Percentiles rank a stretch among this genome's conserved stretches.
Evolutionary conservation across 2,888 invertebrate species (phyloP).

Genomic region (Patella ulyssiponensis): DNA sequence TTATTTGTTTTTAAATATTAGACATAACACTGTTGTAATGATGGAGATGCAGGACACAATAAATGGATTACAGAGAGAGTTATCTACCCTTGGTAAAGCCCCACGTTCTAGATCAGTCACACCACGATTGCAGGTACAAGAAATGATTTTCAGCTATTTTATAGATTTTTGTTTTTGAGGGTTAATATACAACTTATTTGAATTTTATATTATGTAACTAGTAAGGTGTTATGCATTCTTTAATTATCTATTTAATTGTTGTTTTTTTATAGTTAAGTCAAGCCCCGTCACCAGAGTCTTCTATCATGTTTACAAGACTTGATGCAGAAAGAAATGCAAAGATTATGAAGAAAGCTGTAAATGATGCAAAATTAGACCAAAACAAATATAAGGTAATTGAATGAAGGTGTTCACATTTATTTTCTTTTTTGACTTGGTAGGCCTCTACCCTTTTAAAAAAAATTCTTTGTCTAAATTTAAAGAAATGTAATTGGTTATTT

Average conservation of each 20-base stretch:
- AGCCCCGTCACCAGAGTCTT: constrained; percentile 50
- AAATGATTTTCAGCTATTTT: constrained; percentile 17
- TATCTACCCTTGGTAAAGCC: constrained; percentile 54
- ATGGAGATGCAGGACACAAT: constrained; percentile 72
- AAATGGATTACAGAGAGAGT: constrained; percentile 63
- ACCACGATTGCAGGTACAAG: constrained; percentile 20
- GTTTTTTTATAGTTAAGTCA: constrained; percentile 29
- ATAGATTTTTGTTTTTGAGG: not conserved
- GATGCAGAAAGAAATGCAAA: constrained; percentile 71
- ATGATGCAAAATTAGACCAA: constrained; percentile 54
- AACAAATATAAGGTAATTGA: constrained; percentile 48
- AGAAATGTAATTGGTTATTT: too few species aligned
- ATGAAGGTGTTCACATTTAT: not conserved
- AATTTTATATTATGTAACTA: not conserved
- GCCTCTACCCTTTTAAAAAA: too few species aligned
- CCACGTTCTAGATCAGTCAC: constrained; percentile 29
- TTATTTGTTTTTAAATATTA: constrained; percentile 26
- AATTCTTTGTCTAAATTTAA: too few species aligned
- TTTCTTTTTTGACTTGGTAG: not conserved
- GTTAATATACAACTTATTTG: not conserved
- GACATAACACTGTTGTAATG: constrained; percentile 69
- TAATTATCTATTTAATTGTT: constrained; percentile 2
- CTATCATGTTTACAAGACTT: constrained; percentile 70
- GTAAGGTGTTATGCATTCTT: too few species aligned
- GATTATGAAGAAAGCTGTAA: constrained; percentile 68